phyloP scores from a whole-genome alignment of 2,113 vertebrate species.

The Hemiprocne comata region DNA sequence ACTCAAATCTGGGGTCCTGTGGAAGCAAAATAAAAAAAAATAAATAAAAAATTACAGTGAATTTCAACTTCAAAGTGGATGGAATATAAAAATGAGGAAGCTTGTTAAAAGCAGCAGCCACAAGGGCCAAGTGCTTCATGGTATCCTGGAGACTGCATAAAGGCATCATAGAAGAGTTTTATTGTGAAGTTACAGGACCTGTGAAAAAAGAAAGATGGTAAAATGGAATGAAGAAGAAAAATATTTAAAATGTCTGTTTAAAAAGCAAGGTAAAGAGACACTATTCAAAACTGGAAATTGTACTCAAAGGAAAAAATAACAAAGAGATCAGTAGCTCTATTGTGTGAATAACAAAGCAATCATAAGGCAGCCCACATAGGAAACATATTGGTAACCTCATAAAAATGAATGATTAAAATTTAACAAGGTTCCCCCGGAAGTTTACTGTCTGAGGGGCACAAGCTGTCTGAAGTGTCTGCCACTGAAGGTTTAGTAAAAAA shows the following conservation, averaged over 20 bases:
- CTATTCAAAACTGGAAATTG: not conserved
- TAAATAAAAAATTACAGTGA: not conserved
- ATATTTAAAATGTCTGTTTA: not conserved
- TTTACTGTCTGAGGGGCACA: not conserved
- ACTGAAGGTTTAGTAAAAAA: not conserved
- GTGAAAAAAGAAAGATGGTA: not conserved
- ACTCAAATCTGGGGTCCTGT: not conserved
- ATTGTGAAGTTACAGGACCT: not conserved
- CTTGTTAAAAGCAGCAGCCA: not conserved
- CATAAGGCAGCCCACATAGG: not conserved
- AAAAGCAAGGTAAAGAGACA: not conserved
- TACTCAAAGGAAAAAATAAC: not conserved
- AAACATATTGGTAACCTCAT: not conserved
- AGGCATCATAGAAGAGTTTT: not conserved
- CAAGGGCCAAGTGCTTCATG: not conserved
- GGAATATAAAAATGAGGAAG: not conserved
- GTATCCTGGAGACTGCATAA: not conserved
- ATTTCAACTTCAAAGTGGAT: not conserved
- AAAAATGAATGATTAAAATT: not conserved
- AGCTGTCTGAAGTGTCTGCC: not conserved
- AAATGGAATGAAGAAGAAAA: not conserved
- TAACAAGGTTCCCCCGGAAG: not conserved
- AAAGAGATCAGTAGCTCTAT: not conserved
- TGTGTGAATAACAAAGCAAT: not conserved
- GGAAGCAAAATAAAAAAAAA: not conserved